Evolutionary conservation across 2,888 invertebrate species (phyloP), one percentile per base, ranked within the genome.

Genomic region (Lysandra coridon): DNA sequence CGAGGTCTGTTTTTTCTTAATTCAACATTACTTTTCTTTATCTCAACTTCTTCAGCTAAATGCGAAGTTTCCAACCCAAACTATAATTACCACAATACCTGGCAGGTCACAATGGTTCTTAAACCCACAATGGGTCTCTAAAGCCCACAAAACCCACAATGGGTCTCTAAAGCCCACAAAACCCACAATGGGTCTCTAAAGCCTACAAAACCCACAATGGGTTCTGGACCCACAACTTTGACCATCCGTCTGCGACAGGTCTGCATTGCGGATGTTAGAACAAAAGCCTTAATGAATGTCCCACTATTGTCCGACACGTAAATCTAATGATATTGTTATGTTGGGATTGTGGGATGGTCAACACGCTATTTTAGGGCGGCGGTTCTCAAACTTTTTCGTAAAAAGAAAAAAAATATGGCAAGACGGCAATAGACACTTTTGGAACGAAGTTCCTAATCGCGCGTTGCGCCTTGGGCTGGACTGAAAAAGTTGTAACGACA

Each of bases 281-380:
- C 64, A 64, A 64, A 64, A 64, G 64, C 64, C 64, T 10, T 64
- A 64, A 64, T 64, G 4, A 64, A 64, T 64, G 10, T 4, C 64
- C n/a, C 10, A 64, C 30, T 64, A 64, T 64, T 64, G 64, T 64
- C 12, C 30, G 30, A 7, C 12, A 12, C 30, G 30, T 64, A 64
- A 64, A 64, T 30, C 30, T 64, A 64, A 64, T 30, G 30, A 64
- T 64, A 10, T 64, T 64, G 60, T n/a, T 64, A 44, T 37, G 37
- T 37, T 6, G 40, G 40, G 40, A 40, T 40, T 40, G 5, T 40
- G 30, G 30, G 3, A 30, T 64, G n/a, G n/a, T 62, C 7, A 10
- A n/a, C 60, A n/a, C n/a, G 60, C 23, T 49, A 49, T 10, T 49
- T 49, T 49, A 49, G 49, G 49, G 49, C 10, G 10, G 44, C 10